These are phyloP conservation scores for Holotrichia oblita DNA, from an alignment of 1,140 invertebrate genomes.

Conservation along the genomic window DNA sequence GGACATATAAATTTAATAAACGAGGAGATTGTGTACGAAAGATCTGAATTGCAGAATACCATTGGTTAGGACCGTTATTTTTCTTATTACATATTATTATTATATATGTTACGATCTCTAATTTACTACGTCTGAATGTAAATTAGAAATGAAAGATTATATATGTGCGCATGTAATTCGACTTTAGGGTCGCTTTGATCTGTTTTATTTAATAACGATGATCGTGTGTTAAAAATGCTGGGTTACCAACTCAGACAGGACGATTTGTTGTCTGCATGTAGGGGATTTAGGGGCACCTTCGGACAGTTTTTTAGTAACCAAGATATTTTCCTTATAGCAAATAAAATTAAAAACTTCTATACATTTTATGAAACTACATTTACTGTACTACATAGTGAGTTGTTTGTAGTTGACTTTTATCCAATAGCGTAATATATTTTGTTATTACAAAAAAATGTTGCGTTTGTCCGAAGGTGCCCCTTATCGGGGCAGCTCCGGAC, in stretches of 20 bases:
- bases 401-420: too few species aligned
- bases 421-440: too few species aligned
- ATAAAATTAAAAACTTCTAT: too few species aligned
- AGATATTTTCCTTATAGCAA: too few species aligned
- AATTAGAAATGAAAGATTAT: slow-evolving; percentile 22
- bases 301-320: too few species aligned
- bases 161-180: not conserved
- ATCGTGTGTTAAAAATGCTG: not conserved
- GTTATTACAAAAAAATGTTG: too few species aligned
- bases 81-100: slow-evolving; percentile 40
- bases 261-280: too few species aligned
- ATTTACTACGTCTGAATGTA: slow-evolving; percentile 31
- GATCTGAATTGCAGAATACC: not conserved
- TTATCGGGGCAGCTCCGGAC: too few species aligned
- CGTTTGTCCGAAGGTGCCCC: too few species aligned
- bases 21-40: not conserved
- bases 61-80: not conserved
- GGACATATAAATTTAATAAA: slow-evolving; percentile 30
- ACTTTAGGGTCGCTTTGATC: not conserved
- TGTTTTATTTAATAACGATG: slow-evolving; percentile 11
- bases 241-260: not conserved
- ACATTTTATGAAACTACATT: too few species aligned
- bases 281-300: too few species aligned
- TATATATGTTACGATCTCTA: slow-evolving; percentile 19
- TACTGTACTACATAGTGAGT: too few species aligned